Evolutionary conservation across 92 coral and sea anemone species (phyloP), one percentile per base, ranked within the genome.

Genomic region (Porites divaricata): DNA sequence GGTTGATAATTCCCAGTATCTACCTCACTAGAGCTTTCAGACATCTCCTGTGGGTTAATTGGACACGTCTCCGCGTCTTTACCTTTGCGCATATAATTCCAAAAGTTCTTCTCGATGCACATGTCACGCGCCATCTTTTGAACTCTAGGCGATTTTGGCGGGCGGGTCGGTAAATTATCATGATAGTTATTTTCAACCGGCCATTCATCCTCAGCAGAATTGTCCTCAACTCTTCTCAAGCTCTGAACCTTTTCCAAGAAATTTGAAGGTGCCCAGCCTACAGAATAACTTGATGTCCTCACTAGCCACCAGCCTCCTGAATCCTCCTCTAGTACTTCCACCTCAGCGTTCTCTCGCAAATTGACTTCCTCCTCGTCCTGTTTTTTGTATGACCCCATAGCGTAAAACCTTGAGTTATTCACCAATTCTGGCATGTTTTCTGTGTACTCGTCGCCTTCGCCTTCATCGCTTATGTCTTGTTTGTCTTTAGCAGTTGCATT

Each of bases 181-280:
- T 49, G 17, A 20, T 3, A 11, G 6, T 86, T 76, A 23, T 63
- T 45, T 72, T 82, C 63, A 6, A 20, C 52, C 9, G 1, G 57
- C 41, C 9, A 23, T 70, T 72, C 58, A 8, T 28, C n/a, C 54
- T 57, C 78, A 61, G 65, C 69, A 16, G 74, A 17, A 25, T 66
- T 50, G 41, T 69, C 77, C 13, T 71, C 25, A 22, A 71, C 50
- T n/a, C 74, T 75, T 71, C 59, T 49, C 14, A 86, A 81, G 11
- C 86, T 90, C 62, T 83, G 85, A 23, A 79, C 84, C 54, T 85
- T 87, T 68, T 89, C 95, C 24, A 96, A 91, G 80, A 75, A 96
- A 63, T 95, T 96, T 24, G 99, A 94, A 16, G 99, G 99, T 74
- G 98, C 99, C 99, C 99, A 96, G 56, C 99, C 99, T 64, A 89